A percentile compares a stretch with the other conserved stretches of the same genome.
Conservation (phyloP, 2,888 invertebrate species). For the Lacanobia wlatinum region DNA sequence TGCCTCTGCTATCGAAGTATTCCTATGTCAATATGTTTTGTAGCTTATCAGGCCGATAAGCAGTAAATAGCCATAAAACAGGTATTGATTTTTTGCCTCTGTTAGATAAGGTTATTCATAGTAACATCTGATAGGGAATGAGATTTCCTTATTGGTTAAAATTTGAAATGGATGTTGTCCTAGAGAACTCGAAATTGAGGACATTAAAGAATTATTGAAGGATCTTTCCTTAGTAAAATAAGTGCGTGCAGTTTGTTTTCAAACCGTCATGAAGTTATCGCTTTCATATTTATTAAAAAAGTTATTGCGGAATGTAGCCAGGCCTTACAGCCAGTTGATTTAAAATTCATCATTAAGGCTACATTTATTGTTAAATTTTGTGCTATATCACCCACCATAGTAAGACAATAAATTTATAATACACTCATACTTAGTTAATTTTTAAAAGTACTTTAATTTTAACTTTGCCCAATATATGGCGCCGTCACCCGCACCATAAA, state of each 20-base stretch:
- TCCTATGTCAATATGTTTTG: constrained; percentile 32
- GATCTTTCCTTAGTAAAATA: no score
- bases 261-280: no score
- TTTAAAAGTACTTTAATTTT: background rate
- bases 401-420: background rate
- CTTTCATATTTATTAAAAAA: no score
- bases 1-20: constrained; percentile 33
- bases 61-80: constrained; percentile 39
- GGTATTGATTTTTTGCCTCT: constrained; percentile 66
- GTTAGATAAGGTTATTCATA: constrained; percentile 33
- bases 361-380: no score
- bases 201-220: no score
- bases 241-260: no score
- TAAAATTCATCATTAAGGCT: no score
- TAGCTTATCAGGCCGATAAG: constrained; percentile 58
- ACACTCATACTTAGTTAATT: no score
- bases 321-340: no score
- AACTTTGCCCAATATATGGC: constrained; percentile 41
- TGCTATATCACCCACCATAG: no score
- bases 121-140: background rate
- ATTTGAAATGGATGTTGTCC: background rate
- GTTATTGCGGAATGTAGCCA: no score
- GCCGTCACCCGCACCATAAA: constrained; percentile 10
- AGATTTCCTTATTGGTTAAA: background rate
- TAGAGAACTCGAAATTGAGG: background rate